Percentiles rank a stretch among this genome's conserved stretches.
Conservation (phyloP, 2,797 vertebrate species). For the Toxotes lorentzi region DNA sequence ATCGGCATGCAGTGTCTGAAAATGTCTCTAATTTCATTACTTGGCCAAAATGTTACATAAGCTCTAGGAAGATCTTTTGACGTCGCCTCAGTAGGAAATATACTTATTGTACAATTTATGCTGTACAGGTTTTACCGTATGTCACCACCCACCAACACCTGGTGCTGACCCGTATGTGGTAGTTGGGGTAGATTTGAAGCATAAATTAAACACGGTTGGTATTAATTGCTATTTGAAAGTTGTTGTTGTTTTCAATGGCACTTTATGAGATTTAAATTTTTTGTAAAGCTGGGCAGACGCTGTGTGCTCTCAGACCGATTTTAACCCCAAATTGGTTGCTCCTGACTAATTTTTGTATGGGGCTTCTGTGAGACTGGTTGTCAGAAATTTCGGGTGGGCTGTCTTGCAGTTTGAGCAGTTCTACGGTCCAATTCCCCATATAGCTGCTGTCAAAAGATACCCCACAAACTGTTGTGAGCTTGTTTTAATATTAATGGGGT, state of each 20-base stretch:
- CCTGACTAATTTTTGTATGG: constrained; percentile 13
- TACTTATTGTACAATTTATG: not conserved
- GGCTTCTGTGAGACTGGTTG: constrained; percentile 1
- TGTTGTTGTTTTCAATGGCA: not conserved
- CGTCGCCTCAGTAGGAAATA: constrained; percentile 6
- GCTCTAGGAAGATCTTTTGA: constrained; percentile 4
- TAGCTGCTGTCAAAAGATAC: constrained; percentile 14
- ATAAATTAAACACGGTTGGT: constrained; percentile 1
- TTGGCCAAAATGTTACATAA: constrained; percentile 7
- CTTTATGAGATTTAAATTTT: not conserved
- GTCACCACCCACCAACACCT: not conserved
- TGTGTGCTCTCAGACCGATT: not conserved
- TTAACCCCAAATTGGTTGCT: not conserved
- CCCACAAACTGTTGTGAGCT: constrained; percentile 3
- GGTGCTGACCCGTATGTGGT: not conserved
- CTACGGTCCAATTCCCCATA: not conserved
- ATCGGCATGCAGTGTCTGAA: constrained; percentile 1
- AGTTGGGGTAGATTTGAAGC: constrained; percentile 12
- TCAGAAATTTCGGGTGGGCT: not conserved
- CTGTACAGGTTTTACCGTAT: not conserved
- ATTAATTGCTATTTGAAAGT: not conserved
- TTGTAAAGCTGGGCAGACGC: not conserved
- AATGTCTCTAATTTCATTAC: constrained; percentile 6
- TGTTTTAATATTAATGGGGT: constrained; percentile 21
- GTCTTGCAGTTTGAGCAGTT: constrained; percentile 11